phyloP scores from a whole-genome alignment of 2,113 vertebrate species.

The Megaceryle torquata region DNA sequence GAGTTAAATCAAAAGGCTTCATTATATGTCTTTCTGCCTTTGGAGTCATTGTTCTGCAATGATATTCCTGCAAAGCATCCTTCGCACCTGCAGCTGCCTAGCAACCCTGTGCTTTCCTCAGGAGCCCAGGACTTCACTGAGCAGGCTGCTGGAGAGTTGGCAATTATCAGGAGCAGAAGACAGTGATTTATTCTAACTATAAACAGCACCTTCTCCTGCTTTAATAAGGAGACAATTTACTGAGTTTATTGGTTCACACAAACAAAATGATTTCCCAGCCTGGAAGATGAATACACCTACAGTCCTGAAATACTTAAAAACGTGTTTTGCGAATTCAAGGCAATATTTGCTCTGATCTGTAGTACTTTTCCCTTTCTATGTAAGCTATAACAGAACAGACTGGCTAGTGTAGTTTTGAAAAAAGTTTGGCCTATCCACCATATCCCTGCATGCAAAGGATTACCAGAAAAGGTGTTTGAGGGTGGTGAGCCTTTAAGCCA shows the following conservation, averaged over 20 bases:
- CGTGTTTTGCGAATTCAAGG: background rate
- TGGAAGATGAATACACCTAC: background rate
- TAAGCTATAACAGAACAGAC: background rate
- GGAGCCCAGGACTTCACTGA: background rate
- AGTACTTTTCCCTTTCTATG: background rate
- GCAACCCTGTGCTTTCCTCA: background rate
- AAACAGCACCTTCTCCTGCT: background rate
- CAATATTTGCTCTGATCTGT: background rate
- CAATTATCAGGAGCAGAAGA: constrained; percentile 14
- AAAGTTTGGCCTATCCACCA: background rate
- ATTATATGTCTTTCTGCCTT: background rate
- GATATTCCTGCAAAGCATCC: background rate
- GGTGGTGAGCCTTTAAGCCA: background rate
- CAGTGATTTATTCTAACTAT: constrained; percentile 15
- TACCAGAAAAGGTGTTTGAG: background rate
- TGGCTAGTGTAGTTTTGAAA: background rate
- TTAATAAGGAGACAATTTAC: background rate
- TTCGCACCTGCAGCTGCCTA: constrained; percentile 33
- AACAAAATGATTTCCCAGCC: background rate
- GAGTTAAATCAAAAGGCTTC: background rate
- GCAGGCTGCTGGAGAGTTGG: background rate
- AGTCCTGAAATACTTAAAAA: background rate
- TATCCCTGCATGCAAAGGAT: background rate
- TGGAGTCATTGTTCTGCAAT: background rate
- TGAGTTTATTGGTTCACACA: background rate